Evolutionary conservation across 2,113 vertebrate species (phyloP), one percentile per base, ranked within the genome.

Genomic region (Eubucco bourcierii): DNA sequence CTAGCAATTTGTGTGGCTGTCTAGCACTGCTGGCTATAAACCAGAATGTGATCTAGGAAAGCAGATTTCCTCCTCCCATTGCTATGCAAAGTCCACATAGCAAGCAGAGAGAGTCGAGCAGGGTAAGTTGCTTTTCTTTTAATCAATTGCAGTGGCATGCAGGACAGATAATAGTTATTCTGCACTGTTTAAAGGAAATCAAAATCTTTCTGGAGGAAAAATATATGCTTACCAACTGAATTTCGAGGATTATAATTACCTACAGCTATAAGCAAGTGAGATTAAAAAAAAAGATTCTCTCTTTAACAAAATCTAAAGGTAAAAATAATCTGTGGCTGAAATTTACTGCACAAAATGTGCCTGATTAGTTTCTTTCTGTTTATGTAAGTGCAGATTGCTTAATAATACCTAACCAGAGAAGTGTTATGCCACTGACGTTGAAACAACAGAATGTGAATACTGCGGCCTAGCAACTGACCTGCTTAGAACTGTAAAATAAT

Each of bases 121-220:
- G 58, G 71, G 67, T 66, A 70, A 24, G 41, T 75, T 76, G 59
- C 55, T 88, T 92, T n/a, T 64, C 47, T 64, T 86, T 93, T 82
- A 92, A 88, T 88, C 90, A 76, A 72, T 46, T 65, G 65, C 44
- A 68, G 50, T 3, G 66, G 21, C 77, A 72, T 0, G 3, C 7
- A 68, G 34, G 63, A 86, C 39, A 81, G 70, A 81, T 14, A 81
- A 72, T 71, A 90, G 91, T 84, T 73, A 9, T 39, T 39, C 46
- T 65, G 81, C 29, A 79, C 28, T 53, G n/a, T 84, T 86, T 87
- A 73, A 72, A 84, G 63, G 66, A 96, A 93, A 88, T 82, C 4
- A 87, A 94, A 92, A 24, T n/a, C 63, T 79, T 84, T 80, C 24
- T 41, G 83, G 81, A 71, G 44, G 73, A 91, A 86, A 80, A 9